phyloP scores from a whole-genome alignment of 2,888 invertebrate genomes.

The Nycteola revayana region DNA sequence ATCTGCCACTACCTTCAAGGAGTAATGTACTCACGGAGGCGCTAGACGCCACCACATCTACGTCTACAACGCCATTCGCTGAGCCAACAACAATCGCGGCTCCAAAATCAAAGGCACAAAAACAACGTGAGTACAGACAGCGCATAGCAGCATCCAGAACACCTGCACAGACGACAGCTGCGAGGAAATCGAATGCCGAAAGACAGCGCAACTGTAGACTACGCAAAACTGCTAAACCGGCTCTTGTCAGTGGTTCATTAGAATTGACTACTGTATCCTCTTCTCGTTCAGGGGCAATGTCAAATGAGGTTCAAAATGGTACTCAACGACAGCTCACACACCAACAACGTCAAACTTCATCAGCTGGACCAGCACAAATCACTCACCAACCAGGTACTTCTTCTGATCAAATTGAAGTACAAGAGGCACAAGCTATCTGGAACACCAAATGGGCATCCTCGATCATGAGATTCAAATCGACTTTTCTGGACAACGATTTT shows the following conservation, averaged over 20 bases:
- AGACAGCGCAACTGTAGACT: slow-evolving; percentile 29
- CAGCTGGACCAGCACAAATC: slow-evolving; percentile 11
- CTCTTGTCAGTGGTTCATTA: slow-evolving; percentile 7
- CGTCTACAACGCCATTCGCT: too few species aligned
- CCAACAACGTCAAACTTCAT: slow-evolving; percentile 20
- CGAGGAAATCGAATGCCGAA: slow-evolving; percentile 29
- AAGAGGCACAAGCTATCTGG: slow-evolving; percentile 5
- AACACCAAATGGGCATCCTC: not conserved
- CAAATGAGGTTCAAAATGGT: slow-evolving; percentile 14
- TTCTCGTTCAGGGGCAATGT: slow-evolving; percentile 17
- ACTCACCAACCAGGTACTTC: slow-evolving; percentile 21
- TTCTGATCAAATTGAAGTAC: slow-evolving; percentile 14
- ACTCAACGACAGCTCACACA: slow-evolving; percentile 18
- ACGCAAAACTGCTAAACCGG: slow-evolving; percentile 25
- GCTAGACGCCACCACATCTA: too few species aligned
- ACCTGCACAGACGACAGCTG: slow-evolving; percentile 25
- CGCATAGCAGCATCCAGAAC: too few species aligned
- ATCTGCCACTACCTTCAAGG: too few species aligned
- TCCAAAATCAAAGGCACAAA: too few species aligned
- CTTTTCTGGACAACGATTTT: too few species aligned
- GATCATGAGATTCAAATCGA: not conserved
- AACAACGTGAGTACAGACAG: too few species aligned
- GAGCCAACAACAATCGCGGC: too few species aligned
- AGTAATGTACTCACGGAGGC: too few species aligned
- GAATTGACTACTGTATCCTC: slow-evolving; percentile 19